Evolutionary conservation across 2,888 invertebrate species (phyloP).

Genomic region (Pollenia griseotomentosa): DNA sequence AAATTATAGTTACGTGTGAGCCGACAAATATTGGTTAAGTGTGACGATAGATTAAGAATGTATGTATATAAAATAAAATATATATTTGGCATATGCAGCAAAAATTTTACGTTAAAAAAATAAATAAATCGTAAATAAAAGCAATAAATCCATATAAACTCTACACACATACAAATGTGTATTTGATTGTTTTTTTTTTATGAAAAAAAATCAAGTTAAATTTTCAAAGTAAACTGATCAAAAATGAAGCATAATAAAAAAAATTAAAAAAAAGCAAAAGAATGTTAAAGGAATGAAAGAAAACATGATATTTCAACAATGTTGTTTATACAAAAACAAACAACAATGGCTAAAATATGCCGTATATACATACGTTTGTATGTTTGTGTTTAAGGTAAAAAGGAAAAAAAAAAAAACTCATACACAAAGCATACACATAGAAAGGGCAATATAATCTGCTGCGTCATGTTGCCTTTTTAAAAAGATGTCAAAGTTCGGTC

Average conservation of each 20-base stretch:
- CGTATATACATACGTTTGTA: slow-evolving; percentile 10
- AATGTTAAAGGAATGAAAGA: slow-evolving; percentile 16
- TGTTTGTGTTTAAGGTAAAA: slow-evolving; percentile 8
- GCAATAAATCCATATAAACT: background rate
- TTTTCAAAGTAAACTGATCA: slow-evolving; percentile 71
- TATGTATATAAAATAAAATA: slow-evolving; percentile 24
- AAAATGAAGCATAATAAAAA: slow-evolving; percentile 54
- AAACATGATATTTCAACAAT: slow-evolving; percentile 57
- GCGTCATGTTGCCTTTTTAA: slow-evolving; percentile 73
- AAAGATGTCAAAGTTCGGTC: slow-evolving; percentile 75
- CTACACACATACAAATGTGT: background rate
- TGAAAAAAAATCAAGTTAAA: slow-evolving; percentile 62
- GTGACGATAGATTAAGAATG: background rate
- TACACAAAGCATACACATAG: background rate
- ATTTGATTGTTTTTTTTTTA: slow-evolving; percentile 29
- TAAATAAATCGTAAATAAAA: slow-evolving; percentile 12
- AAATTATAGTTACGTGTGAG: too few relatives aligned
- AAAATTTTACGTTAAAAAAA: slow-evolving; percentile 3
- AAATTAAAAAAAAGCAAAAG: slow-evolving; percentile 8
- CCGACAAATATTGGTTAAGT: too few relatives aligned
- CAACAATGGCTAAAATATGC: slow-evolving; percentile 37
- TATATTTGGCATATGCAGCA: slow-evolving; percentile 38
- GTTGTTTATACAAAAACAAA: slow-evolving; percentile 53
- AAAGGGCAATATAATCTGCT: slow-evolving; percentile 71
- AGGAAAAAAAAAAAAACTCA: slow-evolving; percentile 24